Conservation (phyloP, 2,888 invertebrate species). For the Hofmannophila pseudospretella region DNA sequence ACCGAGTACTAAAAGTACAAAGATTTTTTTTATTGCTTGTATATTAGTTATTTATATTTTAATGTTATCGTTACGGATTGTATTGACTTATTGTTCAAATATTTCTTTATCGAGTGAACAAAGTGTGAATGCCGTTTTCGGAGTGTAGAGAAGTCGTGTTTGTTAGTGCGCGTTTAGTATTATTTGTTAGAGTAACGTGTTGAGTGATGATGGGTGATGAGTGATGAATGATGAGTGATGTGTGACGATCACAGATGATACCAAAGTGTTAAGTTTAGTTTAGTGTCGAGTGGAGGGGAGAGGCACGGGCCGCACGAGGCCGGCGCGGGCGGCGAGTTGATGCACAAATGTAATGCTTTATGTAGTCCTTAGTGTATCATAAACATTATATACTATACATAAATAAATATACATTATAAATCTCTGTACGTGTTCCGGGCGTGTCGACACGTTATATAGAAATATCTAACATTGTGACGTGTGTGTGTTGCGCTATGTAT, state of each 20-base stretch:
- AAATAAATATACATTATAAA: constrained; percentile 36
- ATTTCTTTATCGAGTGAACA: not conserved
- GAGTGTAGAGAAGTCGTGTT: not conserved
- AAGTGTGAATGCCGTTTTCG: not conserved
- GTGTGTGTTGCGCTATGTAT: not conserved
- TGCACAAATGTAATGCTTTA: constrained; percentile 69
- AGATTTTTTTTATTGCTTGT: constrained; percentile 5
- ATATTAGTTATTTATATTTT: not conserved
- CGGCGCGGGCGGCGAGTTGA: constrained; percentile 16
- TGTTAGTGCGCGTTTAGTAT: not conserved
- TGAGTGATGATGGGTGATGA: too few relatives aligned
- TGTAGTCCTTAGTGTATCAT: constrained; percentile 62
- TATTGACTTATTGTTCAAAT: not conserved
- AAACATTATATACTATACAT: constrained; percentile 28
- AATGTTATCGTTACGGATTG: not conserved
- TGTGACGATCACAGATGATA: too few relatives aligned
- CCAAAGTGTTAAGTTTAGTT: constrained; percentile 49
- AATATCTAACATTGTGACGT: constrained; percentile 6
- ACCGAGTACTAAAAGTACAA: constrained; percentile 34
- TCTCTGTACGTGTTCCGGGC: constrained; percentile 50
- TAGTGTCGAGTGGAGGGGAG: too few relatives aligned
- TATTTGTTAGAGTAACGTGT: not conserved
- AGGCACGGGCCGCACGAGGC: too few relatives aligned
- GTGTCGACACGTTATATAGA: constrained; percentile 32
- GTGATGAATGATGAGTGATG: too few relatives aligned